phyloP scores from a whole-genome alignment of 2,888 invertebrate species.

The Aquatica leii region DNA sequence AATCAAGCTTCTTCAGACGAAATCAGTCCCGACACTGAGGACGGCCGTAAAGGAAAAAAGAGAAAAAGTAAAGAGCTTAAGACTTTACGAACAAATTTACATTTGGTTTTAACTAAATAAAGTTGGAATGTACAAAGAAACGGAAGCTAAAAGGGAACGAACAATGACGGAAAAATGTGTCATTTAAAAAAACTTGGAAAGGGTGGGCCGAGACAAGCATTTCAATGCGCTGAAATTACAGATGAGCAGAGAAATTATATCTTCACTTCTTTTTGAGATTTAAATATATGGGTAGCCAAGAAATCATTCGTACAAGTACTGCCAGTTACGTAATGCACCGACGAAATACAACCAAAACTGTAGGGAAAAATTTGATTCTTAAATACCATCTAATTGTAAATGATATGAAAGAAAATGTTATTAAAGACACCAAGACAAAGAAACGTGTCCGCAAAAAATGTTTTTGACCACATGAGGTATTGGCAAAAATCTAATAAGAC shows the following conservation, averaged over 20 bases:
- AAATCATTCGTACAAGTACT: conserved; percentile 7
- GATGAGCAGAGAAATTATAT: background rate
- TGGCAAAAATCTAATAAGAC: conserved; percentile 6
- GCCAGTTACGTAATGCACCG: background rate
- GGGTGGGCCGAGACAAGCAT: conserved; percentile 1
- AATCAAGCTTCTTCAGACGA: no score
- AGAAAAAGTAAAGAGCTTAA: no score
- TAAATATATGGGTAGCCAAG: conserved; percentile 13
- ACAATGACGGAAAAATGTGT: background rate
- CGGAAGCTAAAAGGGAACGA: background rate
- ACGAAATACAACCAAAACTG: conserved; percentile 6
- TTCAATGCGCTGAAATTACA: background rate
- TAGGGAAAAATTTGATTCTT: background rate
- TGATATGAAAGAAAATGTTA: background rate
- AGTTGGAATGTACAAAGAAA: background rate
- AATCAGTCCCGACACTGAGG: no score
- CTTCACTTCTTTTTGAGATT: background rate
- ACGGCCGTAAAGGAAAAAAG: no score
- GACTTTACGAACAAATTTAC: background rate
- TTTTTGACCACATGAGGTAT: conserved; percentile 9
- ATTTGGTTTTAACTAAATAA: background rate
- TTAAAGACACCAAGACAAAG: background rate
- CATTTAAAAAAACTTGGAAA: background rate
- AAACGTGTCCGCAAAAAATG: conserved; percentile 14
- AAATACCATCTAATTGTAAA: conserved; percentile 7